Percentiles rank a stretch among this genome's conserved stretches.
These are phyloP conservation scores for Mimas tiliae DNA, from an alignment of 2,888 invertebrate species.

Conservation along the genomic window DNA sequence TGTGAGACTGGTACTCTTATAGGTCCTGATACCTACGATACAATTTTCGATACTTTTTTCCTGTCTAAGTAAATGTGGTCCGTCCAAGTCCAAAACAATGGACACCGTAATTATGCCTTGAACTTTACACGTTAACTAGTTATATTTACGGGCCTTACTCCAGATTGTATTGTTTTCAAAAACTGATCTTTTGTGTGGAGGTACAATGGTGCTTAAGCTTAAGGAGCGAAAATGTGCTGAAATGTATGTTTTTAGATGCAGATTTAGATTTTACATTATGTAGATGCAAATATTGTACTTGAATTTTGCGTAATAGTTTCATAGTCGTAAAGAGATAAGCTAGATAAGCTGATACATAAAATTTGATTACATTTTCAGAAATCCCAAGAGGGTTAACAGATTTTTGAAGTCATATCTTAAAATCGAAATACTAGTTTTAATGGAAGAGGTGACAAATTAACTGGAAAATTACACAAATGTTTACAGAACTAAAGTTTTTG, in stretches of 20 bases:
- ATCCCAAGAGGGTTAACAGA: neutral
- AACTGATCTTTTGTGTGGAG: constrained; percentile 20
- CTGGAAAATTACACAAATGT: too few relatives aligned
- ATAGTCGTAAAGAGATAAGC: neutral
- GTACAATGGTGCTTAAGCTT: neutral
- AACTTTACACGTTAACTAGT: constrained; percentile 18
- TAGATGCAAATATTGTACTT: neutral
- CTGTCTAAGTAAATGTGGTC: too few relatives aligned
- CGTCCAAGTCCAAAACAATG: neutral
- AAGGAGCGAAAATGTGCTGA: neutral
- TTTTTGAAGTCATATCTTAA: neutral
- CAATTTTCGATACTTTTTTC: too few relatives aligned
- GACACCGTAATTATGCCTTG: neutral
- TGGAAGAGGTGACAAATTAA: too few relatives aligned
- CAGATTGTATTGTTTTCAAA: constrained; percentile 10
- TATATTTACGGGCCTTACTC: neutral
- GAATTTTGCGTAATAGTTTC: neutral
- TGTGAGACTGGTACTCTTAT: too few relatives aligned
- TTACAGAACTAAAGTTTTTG: too few relatives aligned
- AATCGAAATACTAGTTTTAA: too few relatives aligned
- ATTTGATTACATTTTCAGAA: neutral
- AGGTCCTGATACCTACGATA: too few relatives aligned
- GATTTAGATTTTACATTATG: too few relatives aligned
- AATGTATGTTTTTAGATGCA: constrained; percentile 7
- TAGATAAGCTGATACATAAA: neutral